These are phyloP conservation scores for Meloidogyne hapla DNA, from an alignment of 1,140 invertebrate species.

Conservation along the genomic window DNA sequence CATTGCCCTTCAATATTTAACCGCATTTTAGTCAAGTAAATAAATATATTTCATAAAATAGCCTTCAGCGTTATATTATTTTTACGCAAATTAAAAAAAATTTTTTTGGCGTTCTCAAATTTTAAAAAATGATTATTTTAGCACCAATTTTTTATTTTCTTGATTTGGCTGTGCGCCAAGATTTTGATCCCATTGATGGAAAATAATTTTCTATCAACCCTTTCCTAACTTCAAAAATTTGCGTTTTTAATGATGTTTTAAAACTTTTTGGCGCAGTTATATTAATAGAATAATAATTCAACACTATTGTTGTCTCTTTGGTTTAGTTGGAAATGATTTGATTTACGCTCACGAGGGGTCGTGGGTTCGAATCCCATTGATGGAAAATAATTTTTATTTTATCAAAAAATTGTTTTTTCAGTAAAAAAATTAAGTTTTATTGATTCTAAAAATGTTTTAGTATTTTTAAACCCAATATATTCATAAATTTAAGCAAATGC, in stretches of 20 bases:
- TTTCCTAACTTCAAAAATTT: too few relatives aligned
- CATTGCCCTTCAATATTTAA: not conserved
- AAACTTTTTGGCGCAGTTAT: too few relatives aligned
- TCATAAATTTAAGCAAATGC: too few relatives aligned
- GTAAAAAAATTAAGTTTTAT: not conserved
- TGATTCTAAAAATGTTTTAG: not conserved
- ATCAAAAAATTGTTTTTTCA: not conserved
- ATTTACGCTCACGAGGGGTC: not conserved
- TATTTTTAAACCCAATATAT: not conserved
- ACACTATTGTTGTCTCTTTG: not conserved
- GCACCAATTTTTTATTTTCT: too few relatives aligned
- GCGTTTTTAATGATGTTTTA: too few relatives aligned
- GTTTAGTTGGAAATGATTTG: not conserved
- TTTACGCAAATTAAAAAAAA: not conserved
- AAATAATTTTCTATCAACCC: too few relatives aligned
- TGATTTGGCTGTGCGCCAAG: too few relatives aligned
- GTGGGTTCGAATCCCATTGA: not conserved
- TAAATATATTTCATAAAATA: not conserved
- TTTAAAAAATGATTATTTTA: not conserved
- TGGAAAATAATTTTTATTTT: not conserved
- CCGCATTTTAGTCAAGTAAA: not conserved
- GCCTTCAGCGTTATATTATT: not conserved
- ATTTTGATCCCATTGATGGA: too few relatives aligned
- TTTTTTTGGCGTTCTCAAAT: not conserved
- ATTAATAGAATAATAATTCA: too few relatives aligned